phyloP scores from a whole-genome alignment of 1,140 invertebrate species.

The Megathymus violae region DNA sequence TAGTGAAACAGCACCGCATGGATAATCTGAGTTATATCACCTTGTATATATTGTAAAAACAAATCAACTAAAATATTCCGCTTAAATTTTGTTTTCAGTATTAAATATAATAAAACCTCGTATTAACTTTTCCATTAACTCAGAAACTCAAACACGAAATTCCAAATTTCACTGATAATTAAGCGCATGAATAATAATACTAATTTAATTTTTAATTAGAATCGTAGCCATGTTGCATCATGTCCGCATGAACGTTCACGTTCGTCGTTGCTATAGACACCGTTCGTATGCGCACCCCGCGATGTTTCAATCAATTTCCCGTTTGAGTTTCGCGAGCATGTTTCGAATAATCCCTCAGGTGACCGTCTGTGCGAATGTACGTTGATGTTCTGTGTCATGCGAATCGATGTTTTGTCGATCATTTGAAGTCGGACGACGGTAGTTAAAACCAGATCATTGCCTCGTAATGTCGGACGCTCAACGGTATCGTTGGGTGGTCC shows the following conservation, averaged over 20 bases:
- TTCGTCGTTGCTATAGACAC: constrained; percentile 28
- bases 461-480: no score
- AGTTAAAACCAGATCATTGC: no score
- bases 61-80: constrained; percentile 6
- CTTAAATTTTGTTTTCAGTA: constrained; percentile 10
- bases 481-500: no score
- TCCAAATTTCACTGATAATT: constrained; percentile 20
- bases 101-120: constrained; percentile 2
- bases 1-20: constrained; percentile 37
- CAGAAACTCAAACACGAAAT: constrained; percentile 57
- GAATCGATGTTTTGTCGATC: background rate
- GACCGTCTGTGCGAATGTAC: constrained; percentile 11
- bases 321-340: constrained; percentile 68
- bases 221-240: constrained; percentile 11
- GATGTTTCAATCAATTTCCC: constrained; percentile 63
- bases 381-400: background rate
- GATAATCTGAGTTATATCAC: constrained; percentile 15
- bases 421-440: background rate
- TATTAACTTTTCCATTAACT: constrained; percentile 32
- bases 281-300: constrained; percentile 41
- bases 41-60: constrained; percentile 8
- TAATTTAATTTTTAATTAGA: background rate
- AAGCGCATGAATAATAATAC: constrained; percentile 9
- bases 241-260: constrained; percentile 33
- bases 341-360: constrained; percentile 32